Evolutionary conservation across 2,888 invertebrate species (phyloP).

Genomic region (Hybos culiciformis): DNA sequence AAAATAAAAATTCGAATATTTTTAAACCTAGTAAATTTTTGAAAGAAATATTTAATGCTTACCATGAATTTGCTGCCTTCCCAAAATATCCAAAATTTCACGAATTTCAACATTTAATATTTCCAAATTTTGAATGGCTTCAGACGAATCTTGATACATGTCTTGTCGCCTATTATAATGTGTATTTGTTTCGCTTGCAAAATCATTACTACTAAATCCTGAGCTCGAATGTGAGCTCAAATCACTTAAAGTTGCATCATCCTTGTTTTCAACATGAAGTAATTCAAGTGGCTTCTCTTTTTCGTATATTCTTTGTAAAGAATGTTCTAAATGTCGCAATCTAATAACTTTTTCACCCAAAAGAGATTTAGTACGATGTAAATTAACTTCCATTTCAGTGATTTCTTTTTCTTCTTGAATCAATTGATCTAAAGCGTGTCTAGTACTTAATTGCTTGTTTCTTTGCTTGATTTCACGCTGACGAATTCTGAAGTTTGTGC

Average conservation of each 20-base stretch:
- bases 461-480: slow-evolving; percentile 44
- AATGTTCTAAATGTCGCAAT: slow-evolving; percentile 64
- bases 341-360: slow-evolving; percentile 73
- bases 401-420: slow-evolving; percentile 65
- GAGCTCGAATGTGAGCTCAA: slow-evolving; percentile 45
- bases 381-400: slow-evolving; percentile 70
- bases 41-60: not conserved
- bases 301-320: slow-evolving; percentile 44
- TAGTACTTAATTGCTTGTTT: slow-evolving; percentile 24
- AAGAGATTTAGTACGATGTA: slow-evolving; percentile 65
- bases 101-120: slow-evolving; percentile 56
- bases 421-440: slow-evolving; percentile 30
- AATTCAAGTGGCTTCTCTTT: slow-evolving; percentile 30
- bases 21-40: not conserved
- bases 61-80: slow-evolving; percentile 40
- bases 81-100: slow-evolving; percentile 53
- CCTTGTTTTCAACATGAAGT: slow-evolving; percentile 31
- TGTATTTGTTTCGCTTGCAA: slow-evolving; percentile 42
- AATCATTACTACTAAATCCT: slow-evolving; percentile 52
- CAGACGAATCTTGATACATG: slow-evolving; percentile 48
- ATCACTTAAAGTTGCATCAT: slow-evolving; percentile 52
- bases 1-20: not conserved
- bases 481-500: slow-evolving; percentile 50
- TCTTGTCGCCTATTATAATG: slow-evolving; percentile 29
- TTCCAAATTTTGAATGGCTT: slow-evolving; percentile 54